These are phyloP conservation scores for Oligia latruncula DNA, from an alignment of 2,888 invertebrate genomes.

Conservation along the genomic window DNA sequence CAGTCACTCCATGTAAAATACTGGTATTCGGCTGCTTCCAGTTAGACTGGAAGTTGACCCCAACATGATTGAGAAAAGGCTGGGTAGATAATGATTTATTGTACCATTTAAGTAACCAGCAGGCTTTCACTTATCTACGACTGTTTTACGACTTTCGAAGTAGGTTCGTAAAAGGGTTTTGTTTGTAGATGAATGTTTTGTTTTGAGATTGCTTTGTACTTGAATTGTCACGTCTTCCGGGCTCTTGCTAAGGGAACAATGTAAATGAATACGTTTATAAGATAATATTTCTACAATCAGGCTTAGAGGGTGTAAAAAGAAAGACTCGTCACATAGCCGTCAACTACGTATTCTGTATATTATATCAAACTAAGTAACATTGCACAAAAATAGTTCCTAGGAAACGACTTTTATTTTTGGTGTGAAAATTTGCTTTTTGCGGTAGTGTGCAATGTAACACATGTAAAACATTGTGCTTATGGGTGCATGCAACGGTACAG, in stretches of 20 bases:
- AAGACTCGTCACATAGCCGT: not conserved
- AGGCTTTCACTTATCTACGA: conserved; percentile 60
- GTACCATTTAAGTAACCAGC: conserved; percentile 57
- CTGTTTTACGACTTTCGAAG: conserved; percentile 59
- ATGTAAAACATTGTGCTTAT: not conserved
- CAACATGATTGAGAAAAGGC: not conserved
- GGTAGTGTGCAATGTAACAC: not conserved
- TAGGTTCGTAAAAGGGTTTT: conserved; percentile 29
- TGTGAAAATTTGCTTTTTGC: not conserved
- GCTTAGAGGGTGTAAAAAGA: not conserved
- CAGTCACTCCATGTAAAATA: too few relatives aligned
- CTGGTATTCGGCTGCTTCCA: too few relatives aligned
- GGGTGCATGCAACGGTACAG: too few relatives aligned
- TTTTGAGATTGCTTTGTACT: not conserved
- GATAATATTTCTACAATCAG: not conserved
- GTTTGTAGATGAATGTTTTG: conserved; percentile 15
- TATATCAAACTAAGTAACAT: not conserved
- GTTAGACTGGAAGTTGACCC: too few relatives aligned
- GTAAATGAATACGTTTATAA: not conserved
- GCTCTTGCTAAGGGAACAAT: not conserved
- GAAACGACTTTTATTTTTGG: not conserved
- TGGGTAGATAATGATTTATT: not conserved
- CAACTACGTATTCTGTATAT: not conserved
- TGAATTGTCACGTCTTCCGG: not conserved
- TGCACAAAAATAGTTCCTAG: too few relatives aligned